These are phyloP conservation scores for Caracal caracal DNA, from an alignment of 2,113 vertebrate genomes.

Conservation along the genomic window DNA sequence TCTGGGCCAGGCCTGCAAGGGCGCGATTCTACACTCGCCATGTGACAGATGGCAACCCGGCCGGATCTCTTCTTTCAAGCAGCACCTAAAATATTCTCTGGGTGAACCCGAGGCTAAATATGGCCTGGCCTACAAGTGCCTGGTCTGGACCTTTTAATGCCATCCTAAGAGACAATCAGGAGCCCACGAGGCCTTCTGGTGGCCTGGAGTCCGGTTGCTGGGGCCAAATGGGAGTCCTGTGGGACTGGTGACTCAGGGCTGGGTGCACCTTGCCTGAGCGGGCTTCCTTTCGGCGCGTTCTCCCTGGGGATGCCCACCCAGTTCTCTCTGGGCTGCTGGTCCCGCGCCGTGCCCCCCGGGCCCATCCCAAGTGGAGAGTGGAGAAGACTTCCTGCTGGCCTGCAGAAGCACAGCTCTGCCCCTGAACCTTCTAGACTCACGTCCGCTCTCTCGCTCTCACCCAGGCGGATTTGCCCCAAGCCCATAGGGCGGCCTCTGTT, in stretches of 20 bases:
- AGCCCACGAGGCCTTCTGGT: background rate
- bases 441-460: background rate
- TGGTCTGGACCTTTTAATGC: background rate
- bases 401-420: background rate
- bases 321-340: background rate
- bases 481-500: background rate
- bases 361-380: conserved; percentile 1
- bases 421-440: background rate
- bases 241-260: conserved; percentile 9
- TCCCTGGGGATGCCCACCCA: background rate
- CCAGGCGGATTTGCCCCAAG: background rate
- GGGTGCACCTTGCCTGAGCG: background rate
- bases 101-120: conserved; percentile 60
- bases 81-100: conserved; percentile 51
- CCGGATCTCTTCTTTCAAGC: conserved; percentile 53
- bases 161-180: conserved; percentile 17
- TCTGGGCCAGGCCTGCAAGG: background rate
- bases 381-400: background rate
- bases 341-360: background rate
- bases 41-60: conserved; percentile 38
- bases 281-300: background rate
- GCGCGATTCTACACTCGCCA: background rate
- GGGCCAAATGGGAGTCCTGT: conserved; percentile 26
- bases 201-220: conserved; percentile 23
- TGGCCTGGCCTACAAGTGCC: background rate